These are phyloP conservation scores for Steromphala cineraria DNA, from an alignment of 2,888 invertebrate genomes.

Conservation along the genomic window DNA sequence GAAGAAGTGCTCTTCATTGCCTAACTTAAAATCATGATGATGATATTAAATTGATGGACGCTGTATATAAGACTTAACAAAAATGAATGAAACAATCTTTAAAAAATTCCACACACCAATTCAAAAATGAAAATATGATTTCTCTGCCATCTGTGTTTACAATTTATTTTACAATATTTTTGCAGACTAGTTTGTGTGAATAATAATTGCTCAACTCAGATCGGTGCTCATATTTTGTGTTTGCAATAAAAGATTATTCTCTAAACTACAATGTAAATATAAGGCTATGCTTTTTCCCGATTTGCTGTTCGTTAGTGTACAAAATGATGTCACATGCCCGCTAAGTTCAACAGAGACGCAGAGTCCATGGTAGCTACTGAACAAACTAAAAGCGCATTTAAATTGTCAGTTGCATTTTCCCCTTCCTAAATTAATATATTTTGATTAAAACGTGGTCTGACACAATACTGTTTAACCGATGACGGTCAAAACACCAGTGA, in stretches of 20 bases:
- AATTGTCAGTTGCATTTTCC: neutral
- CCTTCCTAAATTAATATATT: neutral
- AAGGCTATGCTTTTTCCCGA: neutral
- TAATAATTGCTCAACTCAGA: too few species aligned
- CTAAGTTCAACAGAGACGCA: neutral
- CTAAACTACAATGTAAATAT: neutral
- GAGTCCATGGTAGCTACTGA: neutral
- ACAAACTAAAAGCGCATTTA: neutral
- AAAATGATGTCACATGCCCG: constrained; percentile 21
- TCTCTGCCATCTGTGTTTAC: too few species aligned
- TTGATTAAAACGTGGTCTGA: neutral
- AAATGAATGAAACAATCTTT: too few species aligned
- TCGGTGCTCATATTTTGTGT: neutral
- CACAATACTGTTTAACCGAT: neutral
- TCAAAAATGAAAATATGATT: too few species aligned
- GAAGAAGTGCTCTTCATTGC: too few species aligned
- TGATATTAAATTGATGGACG: too few species aligned
- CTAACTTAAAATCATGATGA: too few species aligned
- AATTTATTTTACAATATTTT: too few species aligned
- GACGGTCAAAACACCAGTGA: neutral
- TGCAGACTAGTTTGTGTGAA: too few species aligned
- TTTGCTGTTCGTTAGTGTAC: neutral
- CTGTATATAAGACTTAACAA: too few species aligned
- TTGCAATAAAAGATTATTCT: neutral
- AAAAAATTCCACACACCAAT: too few species aligned